phyloP scores from a whole-genome alignment of 2,888 invertebrate genomes.

The Epistrophe grossulariae region DNA sequence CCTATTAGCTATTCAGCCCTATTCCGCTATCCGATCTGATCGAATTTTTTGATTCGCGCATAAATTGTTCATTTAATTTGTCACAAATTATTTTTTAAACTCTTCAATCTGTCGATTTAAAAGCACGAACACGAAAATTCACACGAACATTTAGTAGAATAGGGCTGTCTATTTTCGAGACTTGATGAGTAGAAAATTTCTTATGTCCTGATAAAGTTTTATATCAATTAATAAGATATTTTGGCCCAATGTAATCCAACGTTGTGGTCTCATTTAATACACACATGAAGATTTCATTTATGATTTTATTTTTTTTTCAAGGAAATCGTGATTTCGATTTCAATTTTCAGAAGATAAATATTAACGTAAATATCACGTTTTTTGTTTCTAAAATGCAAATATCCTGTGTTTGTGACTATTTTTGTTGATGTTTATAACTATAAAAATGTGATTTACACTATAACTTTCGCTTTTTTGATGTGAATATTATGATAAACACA shows the following conservation, averaged over 20 bases:
- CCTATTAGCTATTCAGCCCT: too few relatives aligned
- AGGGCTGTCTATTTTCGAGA: too few relatives aligned
- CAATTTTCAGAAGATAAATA: conserved; percentile 25
- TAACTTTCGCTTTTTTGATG: conserved; percentile 10
- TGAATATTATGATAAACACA: not conserved
- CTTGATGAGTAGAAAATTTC: too few relatives aligned
- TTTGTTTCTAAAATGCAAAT: conserved; percentile 16
- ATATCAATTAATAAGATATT: not conserved
- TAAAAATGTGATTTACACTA: not conserved
- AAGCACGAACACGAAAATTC: too few relatives aligned
- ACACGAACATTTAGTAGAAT: too few relatives aligned
- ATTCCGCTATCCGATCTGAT: too few relatives aligned
- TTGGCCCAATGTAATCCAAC: not conserved
- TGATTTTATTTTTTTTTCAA: not conserved
- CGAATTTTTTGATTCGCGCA: too few relatives aligned
- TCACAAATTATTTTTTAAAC: too few relatives aligned
- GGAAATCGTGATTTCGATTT: conserved; percentile 66
- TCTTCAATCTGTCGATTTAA: too few relatives aligned
- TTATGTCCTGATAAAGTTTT: not conserved
- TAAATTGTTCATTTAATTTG: too few relatives aligned
- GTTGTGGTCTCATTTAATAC: not conserved
- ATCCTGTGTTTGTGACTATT: not conserved
- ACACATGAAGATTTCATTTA: not conserved
- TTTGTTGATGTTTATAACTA: not conserved
- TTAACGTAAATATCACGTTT: not conserved